Evolutionary conservation across 2,888 invertebrate genomes (phyloP), one percentile per base, ranked within the genome.

Genomic region (Nowickia ferox): DNA sequence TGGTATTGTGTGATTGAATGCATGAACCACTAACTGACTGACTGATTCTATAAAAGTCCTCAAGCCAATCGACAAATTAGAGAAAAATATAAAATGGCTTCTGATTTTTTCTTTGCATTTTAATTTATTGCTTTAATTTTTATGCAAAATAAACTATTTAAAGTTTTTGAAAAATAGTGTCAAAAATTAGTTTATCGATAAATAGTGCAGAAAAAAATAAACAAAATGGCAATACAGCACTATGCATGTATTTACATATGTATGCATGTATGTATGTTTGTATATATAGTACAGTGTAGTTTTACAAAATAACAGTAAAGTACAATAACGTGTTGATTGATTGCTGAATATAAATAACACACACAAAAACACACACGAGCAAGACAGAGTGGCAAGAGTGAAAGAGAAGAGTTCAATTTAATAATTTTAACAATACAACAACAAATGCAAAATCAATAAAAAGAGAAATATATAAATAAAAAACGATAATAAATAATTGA

Each of bases 151-250:
- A 59, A 11, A 51, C 38, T 51, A 71, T 46, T 22, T 63, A 55
- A 79, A 46, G 40, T 55, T n/a, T 85, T 87, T 87, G 87, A 87
- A 87, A 88, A 77, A 85, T 78, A 80, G 88, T 89, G 87, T 89
- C 87, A 83, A 81, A 76, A 86, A 87, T 87, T 84, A 87, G 87
- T 80, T 88, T 74, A 86, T 85, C 84, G 76, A 84, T 74, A 85
- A 86, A 84, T 57, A 85, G 76, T 88, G 86, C 84, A 83, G 87
- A 82, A 87, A 87, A 38, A 19, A 69, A 40, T 3, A 38, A 40
- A 79, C 80, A 87, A 86, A 80, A 71, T 75, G 76, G 82, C 68
- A 84, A 46, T 55, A 83, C 75, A 63, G 42, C 42, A 69, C 69
- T 57, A 75, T 69, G 6, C 42, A 30, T 30, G 30, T 1, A 30